Conservation (phyloP, 64 coral and sea anemone genomes). For the Dendronephthya gigantea region DNA sequence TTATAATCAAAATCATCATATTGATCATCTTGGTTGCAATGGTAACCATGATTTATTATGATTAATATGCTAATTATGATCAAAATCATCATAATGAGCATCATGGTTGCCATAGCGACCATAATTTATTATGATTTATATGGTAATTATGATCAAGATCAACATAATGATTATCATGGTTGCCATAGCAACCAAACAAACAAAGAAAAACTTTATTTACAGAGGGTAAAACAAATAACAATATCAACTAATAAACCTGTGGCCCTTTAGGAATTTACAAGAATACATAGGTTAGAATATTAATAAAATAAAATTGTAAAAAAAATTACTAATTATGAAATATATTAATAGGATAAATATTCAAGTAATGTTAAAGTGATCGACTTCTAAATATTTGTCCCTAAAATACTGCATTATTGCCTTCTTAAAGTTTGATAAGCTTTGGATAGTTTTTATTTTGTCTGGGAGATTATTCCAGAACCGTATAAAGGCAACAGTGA, state of each 20-base stretch:
- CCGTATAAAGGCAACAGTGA: conserved; percentile 4
- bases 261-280: conserved; percentile 10
- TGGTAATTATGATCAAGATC: no score
- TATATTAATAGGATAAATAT: conserved; percentile 7
- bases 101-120: no score
- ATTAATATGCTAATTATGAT: no score
- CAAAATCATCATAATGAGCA: no score
- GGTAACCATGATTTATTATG: no score
- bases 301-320: background rate
- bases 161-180: no score
- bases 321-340: conserved; percentile 5
- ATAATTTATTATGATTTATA: no score
- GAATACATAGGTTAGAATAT: no score
- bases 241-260: background rate
- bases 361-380: background rate
- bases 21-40: no score
- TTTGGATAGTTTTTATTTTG: background rate
- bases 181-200: no score
- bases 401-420: background rate
- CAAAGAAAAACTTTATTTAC: no score
- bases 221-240: background rate
- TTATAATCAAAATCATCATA: no score
- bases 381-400: background rate
- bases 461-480: conserved; percentile 17
- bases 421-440: background rate